phyloP scores from a whole-genome alignment of 2,888 invertebrate genomes.

The Schrankia costaestrigalis region DNA sequence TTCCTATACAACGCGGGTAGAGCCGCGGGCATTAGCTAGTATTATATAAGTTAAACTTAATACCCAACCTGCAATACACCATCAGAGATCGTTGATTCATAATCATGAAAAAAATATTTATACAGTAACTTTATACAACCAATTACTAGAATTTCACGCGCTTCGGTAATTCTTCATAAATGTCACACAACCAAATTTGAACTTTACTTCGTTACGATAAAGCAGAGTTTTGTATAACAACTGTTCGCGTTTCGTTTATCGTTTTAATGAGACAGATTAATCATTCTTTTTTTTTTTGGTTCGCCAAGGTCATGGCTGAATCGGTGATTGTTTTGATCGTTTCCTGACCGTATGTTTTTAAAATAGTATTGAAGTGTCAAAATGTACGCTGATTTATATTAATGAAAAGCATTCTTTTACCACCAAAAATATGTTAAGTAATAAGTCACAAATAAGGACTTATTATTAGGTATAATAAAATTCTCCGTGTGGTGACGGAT shows the following conservation, averaged over 20 bases:
- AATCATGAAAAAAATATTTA: too few species aligned
- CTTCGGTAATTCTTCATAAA: slow-evolving; percentile 21
- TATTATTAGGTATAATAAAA: too few species aligned
- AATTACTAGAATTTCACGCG: slow-evolving; percentile 28
- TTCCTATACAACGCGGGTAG: too few species aligned
- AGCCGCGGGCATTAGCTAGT: too few species aligned
- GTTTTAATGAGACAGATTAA: slow-evolving; percentile 28
- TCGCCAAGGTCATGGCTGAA: slow-evolving; percentile 18
- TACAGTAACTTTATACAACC: slow-evolving; percentile 24
- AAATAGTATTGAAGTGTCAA: slow-evolving; percentile 1
- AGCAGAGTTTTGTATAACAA: slow-evolving; percentile 9
- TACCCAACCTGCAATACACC: too few species aligned
- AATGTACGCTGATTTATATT: background rate
- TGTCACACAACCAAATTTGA: slow-evolving; percentile 13
- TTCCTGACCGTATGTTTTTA: slow-evolving; percentile 8
- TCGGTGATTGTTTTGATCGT: slow-evolving; percentile 17
- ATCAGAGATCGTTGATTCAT: too few species aligned
- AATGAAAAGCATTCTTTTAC: too few species aligned
- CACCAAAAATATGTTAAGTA: too few species aligned
- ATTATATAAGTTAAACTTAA: too few species aligned
- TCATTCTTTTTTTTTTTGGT: slow-evolving; percentile 22
- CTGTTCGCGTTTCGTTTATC: slow-evolving; percentile 27
- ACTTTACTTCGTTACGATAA: slow-evolving; percentile 13
- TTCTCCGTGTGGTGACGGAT: too few species aligned
- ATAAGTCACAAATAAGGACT: too few species aligned